Conservation (phyloP, 2,888 invertebrate genomes). For the Isotomurus palustris region DNA sequence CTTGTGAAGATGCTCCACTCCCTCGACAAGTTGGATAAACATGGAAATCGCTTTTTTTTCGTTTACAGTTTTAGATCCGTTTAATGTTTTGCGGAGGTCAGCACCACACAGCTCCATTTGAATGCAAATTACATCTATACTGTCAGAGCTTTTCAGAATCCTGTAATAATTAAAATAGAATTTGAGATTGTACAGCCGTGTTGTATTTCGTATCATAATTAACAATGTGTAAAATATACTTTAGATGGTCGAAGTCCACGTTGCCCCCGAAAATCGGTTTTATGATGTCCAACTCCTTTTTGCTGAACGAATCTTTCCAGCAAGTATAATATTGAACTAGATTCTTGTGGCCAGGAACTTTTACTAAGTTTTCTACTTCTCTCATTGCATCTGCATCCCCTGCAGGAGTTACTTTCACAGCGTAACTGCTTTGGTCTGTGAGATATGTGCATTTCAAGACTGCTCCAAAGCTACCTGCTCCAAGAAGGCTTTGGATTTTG, state of each 20-base stretch:
- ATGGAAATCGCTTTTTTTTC: not conserved
- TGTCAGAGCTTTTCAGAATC: not conserved
- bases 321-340: slow-evolving; percentile 1
- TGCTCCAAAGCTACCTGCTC: not conserved
- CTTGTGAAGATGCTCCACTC: not conserved
- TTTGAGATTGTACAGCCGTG: too few relatives aligned
- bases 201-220: too few relatives aligned
- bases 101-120: slow-evolving; percentile 6
- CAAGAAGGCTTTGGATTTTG: not conserved
- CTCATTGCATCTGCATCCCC: not conserved
- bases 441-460: not conserved
- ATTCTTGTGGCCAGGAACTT: slow-evolving; percentile 1
- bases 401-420: not conserved
- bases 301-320: not conserved
- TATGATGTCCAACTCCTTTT: not conserved
- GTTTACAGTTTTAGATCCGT: not conserved
- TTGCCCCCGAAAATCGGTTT: not conserved
- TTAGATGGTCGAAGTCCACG: too few relatives aligned
- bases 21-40: not conserved
- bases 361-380: slow-evolving; percentile 2
- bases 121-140: not conserved
- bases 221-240: too few relatives aligned
- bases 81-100: not conserved
- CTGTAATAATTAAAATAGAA: not conserved
- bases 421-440: not conserved